Evolutionary conservation across 2,888 invertebrate species (phyloP).

Genomic region (Drosophila rellima): DNA sequence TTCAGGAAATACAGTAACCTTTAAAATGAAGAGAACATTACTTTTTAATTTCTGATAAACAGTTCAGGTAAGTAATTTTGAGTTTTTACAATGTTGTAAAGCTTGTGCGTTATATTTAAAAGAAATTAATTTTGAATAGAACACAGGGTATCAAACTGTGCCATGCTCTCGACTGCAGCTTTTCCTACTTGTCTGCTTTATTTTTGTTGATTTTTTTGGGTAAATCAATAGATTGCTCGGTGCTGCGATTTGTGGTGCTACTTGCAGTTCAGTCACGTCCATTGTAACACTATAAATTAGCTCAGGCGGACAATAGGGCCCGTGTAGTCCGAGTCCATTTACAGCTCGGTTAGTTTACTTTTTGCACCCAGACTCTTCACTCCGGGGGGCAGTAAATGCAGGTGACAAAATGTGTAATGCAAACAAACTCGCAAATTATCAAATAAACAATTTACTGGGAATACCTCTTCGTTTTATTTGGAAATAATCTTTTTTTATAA

Average conservation of each 20-base stretch:
- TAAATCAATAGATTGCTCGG: constrained; percentile 41
- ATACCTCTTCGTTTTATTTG: constrained; percentile 1
- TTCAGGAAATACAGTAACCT: no score
- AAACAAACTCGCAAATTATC: constrained; percentile 38
- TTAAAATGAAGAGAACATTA: no score
- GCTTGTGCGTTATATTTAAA: no score
- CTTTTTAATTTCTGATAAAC: no score
- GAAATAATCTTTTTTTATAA: not conserved
- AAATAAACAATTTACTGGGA: not conserved
- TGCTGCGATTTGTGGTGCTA: constrained; percentile 34
- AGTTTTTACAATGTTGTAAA: no score
- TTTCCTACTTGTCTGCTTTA: not conserved
- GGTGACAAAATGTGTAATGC: constrained; percentile 50
- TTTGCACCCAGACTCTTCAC: not conserved
- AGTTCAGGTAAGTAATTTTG: no score
- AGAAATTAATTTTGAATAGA: not conserved
- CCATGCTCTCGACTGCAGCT: not conserved
- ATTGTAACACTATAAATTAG: constrained; percentile 71
- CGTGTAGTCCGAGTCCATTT: constrained; percentile 26
- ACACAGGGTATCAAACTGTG: not conserved
- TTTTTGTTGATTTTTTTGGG: constrained; percentile 22
- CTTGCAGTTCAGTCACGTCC: constrained; percentile 71
- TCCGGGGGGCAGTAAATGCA: constrained; percentile 22
- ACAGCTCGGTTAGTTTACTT: constrained; percentile 10
- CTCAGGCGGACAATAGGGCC: constrained; percentile 41